Conservation (phyloP, 2,888 invertebrate species). For the Volucella zonaria region DNA sequence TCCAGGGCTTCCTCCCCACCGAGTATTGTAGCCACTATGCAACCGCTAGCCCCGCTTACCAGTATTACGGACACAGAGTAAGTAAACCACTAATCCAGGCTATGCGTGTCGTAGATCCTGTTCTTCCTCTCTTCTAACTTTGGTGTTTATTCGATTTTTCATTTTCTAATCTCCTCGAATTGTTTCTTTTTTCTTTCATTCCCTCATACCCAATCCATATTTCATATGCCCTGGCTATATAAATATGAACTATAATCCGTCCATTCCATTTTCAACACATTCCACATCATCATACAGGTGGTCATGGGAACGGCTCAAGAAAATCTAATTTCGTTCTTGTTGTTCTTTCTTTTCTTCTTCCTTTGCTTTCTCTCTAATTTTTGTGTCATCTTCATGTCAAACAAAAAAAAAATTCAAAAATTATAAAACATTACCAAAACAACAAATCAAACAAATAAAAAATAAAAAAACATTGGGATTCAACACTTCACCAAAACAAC, state of each 20-base stretch:
- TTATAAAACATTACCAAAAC: constrained; percentile 43
- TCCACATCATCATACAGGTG: constrained; percentile 77
- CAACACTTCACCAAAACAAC: constrained; percentile 60
- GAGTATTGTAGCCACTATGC: constrained; percentile 84
- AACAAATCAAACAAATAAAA: constrained; percentile 48
- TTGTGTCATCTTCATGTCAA: constrained; percentile 57
- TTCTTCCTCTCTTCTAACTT: constrained; percentile 12
- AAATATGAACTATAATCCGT: constrained; percentile 49
- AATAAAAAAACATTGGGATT: constrained; percentile 49
- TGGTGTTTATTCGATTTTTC: constrained; percentile 50
- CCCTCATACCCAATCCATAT: constrained; percentile 51
- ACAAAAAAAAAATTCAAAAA: constrained; percentile 59
- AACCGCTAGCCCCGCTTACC: constrained; percentile 85
- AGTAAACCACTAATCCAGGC: constrained; percentile 77
- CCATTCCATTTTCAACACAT: constrained; percentile 63
- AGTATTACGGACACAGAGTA: constrained; percentile 87
- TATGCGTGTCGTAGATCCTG: constrained; percentile 39
- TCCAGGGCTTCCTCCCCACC: constrained; percentile 82
- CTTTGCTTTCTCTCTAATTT: constrained; percentile 76
- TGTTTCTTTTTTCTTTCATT: constrained; percentile 73
- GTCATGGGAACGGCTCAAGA: constrained; percentile 82
- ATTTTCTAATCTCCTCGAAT: constrained; percentile 73
- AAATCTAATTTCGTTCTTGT: constrained; percentile 80
- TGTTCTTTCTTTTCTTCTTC: constrained; percentile 74
- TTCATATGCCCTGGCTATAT: constrained; percentile 34